A percentile compares a stretch with the other conserved stretches of the same genome.
These are phyloP conservation scores for Odontamblyopus rebecca DNA, from an alignment of 2,797 vertebrate species.

Conservation along the genomic window DNA sequence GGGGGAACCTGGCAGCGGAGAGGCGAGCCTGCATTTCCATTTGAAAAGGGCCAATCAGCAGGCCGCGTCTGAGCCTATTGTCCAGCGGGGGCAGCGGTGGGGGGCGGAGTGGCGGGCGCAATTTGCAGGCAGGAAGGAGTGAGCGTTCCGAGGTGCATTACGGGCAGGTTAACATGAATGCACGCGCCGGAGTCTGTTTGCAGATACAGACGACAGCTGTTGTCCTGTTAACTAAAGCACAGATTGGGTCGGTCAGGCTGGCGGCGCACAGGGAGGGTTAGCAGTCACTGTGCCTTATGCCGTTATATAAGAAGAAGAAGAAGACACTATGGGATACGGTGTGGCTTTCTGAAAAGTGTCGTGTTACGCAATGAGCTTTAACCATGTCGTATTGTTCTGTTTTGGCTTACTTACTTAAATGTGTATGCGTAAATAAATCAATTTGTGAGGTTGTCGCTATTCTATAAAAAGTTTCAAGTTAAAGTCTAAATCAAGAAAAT, in stretches of 20 bases:
- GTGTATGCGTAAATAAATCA: not conserved
- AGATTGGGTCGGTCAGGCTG: conserved; percentile 4
- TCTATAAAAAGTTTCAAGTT: too few relatives aligned
- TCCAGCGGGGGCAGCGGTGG: conserved; percentile 75
- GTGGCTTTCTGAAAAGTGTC: not conserved
- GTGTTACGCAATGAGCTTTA: not conserved
- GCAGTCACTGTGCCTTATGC: not conserved
- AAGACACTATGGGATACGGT: not conserved
- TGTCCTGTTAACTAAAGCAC: conserved; percentile 12
- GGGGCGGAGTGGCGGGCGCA: conserved; percentile 29
- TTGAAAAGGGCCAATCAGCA: conserved; percentile 99
- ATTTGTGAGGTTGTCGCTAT: not conserved
- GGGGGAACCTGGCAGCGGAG: conserved; percentile 89
- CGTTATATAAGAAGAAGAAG: not conserved
- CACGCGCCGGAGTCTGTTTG: conserved; percentile 39
- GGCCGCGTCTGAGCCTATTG: conserved; percentile 98
- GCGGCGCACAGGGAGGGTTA: conserved; percentile 1
- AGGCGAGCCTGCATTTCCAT: conserved; percentile 93
- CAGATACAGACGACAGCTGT: conserved; percentile 24
- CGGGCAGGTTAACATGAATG: conserved; percentile 27
- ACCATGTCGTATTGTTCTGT: too few relatives aligned
- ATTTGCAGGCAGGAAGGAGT: conserved; percentile 65
- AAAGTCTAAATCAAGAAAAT: too few relatives aligned
- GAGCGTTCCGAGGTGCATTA: conserved; percentile 68
- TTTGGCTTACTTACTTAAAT: not conserved